phyloP scores from a whole-genome alignment of 1,140 invertebrate species.

The Phymastichus coffea region DNA sequence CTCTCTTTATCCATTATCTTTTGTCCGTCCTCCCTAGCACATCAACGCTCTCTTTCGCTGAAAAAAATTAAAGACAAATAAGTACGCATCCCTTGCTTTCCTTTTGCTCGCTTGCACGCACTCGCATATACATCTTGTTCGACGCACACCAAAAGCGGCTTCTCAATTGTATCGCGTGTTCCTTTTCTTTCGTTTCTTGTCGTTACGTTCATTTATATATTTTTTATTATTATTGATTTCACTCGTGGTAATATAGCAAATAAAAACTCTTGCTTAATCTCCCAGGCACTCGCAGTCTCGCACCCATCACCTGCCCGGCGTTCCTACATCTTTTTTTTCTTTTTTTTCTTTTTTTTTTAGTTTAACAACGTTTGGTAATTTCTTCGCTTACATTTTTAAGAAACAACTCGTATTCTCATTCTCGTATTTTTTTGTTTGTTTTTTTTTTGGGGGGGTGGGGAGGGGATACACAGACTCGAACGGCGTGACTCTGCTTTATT shows the following conservation, averaged over 20 bases:
- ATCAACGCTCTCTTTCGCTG: constrained; percentile 35
- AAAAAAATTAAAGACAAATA: constrained; percentile 2
- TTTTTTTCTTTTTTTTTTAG: constrained; percentile 24
- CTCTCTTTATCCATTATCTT: constrained; percentile 33
- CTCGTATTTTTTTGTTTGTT: constrained; percentile 35
- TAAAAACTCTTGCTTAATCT: constrained; percentile 24
- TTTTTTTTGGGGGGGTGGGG: constrained; percentile 1
- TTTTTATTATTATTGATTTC: too few species aligned
- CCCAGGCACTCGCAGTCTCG: constrained; percentile 31
- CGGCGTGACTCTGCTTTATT: too few species aligned
- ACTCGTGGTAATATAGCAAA: too few species aligned
- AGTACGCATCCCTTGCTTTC: background rate
- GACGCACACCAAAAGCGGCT: too few species aligned
- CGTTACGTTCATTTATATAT: too few species aligned
- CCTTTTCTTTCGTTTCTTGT: too few species aligned
- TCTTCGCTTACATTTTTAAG: constrained; percentile 45
- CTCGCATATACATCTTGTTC: constrained; percentile 28
- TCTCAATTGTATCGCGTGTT: too few species aligned
- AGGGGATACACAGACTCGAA: too few species aligned
- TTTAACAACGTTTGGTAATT: constrained; percentile 45
- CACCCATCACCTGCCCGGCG: constrained; percentile 28
- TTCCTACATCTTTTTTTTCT: too few species aligned
- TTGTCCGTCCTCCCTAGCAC: constrained; percentile 31
- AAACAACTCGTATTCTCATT: constrained; percentile 49
- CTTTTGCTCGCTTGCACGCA: constrained; percentile 29